Evolutionary conservation across 2,113 vertebrate species (phyloP).

Genomic region (Psophia crepitans): DNA sequence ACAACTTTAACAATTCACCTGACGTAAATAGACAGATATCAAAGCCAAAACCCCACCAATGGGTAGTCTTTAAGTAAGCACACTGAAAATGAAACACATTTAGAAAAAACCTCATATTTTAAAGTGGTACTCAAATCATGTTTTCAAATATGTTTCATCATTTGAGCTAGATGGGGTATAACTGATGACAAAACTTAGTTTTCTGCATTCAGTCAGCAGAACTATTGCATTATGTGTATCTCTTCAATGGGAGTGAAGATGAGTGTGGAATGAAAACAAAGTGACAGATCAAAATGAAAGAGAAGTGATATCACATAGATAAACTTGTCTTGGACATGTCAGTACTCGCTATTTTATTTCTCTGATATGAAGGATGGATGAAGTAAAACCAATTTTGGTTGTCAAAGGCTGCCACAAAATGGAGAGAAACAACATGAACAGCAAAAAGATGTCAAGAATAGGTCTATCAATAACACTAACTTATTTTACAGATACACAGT

Average conservation of each 20-base stretch:
- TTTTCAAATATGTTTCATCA: not conserved
- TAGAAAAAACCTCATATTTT: not conserved
- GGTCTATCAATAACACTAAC: conserved; percentile 67
- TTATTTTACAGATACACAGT: conserved; percentile 51
- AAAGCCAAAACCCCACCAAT: not conserved
- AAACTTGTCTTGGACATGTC: conserved; percentile 61
- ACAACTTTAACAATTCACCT: not conserved
- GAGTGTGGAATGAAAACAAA: conserved; percentile 44
- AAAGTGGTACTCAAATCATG: not conserved
- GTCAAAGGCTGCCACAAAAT: conserved; percentile 63
- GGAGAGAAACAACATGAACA: conserved; percentile 37
- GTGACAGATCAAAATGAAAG: conserved; percentile 53
- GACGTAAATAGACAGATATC: not conserved
- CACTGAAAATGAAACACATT: not conserved
- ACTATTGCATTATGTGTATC: not conserved
- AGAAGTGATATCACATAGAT: conserved; percentile 34
- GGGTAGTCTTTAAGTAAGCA: not conserved
- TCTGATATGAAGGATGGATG: conserved; percentile 59
- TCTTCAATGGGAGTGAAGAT: conserved; percentile 7
- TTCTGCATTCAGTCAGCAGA: not conserved
- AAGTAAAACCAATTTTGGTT: conserved; percentile 68
- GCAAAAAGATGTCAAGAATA: conserved; percentile 60
- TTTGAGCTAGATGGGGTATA: not conserved
- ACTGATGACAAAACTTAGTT: not conserved
- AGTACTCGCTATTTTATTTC: conserved; percentile 37